These are phyloP conservation scores for Leistus spinibarbis DNA, from an alignment of 2,888 invertebrate genomes.

Conservation along the genomic window DNA sequence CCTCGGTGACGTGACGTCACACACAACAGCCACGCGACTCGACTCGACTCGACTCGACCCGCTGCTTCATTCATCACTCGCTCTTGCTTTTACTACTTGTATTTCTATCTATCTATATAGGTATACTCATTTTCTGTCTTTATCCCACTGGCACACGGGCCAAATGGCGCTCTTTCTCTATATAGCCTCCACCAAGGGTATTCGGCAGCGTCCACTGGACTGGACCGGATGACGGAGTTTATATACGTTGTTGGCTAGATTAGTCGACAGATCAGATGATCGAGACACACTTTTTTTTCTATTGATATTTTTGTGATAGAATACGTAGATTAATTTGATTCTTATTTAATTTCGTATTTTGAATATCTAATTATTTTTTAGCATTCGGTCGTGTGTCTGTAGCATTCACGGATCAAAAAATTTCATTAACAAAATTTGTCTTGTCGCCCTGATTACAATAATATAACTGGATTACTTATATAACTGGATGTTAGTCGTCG, in stretches of 20 bases:
- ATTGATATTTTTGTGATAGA: too few relatives aligned
- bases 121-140: not conserved
- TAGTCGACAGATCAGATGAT: too few relatives aligned
- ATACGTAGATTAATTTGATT: too few relatives aligned
- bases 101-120: not conserved
- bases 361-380: too few relatives aligned
- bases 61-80: not conserved
- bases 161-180: not conserved
- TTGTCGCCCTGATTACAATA: too few relatives aligned
- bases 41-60: not conserved
- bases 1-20: not conserved
- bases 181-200: not conserved
- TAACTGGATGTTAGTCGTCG: too few relatives aligned
- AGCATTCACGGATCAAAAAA: too few relatives aligned
- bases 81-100: not conserved
- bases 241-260: not conserved
- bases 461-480: too few relatives aligned
- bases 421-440: too few relatives aligned
- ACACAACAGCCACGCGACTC: not conserved
- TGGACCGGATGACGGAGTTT: constrained; percentile 1
- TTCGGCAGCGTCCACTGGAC: not conserved
- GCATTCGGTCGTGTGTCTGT: too few relatives aligned
- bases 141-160: not conserved
- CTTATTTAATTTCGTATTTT: too few relatives aligned
- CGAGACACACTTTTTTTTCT: too few relatives aligned